These are phyloP conservation scores for Symphodus melops DNA, from an alignment of 2,113 vertebrate species.

Conservation along the genomic window DNA sequence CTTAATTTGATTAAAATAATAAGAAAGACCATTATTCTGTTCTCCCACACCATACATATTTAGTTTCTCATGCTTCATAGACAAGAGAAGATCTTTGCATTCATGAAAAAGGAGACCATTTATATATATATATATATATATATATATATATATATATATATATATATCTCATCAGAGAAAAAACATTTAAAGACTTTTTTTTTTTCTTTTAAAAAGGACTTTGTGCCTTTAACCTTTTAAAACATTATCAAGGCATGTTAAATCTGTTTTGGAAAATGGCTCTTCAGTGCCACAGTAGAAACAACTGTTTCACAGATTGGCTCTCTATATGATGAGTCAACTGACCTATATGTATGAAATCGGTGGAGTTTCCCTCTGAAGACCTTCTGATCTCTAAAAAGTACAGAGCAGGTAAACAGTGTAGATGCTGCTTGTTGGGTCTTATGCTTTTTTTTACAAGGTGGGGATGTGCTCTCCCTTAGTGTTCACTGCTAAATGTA, in stretches of 20 bases:
- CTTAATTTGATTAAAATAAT: not conserved
- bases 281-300: slow-evolving; percentile 11
- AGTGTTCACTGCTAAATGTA: slow-evolving; percentile 49
- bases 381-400: slow-evolving; percentile 15
- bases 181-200: no score
- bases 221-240: not conserved
- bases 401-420: slow-evolving; percentile 22
- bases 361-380: slow-evolving; percentile 30
- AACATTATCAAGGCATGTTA: not conserved
- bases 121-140: no score
- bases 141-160: no score
- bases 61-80: no score
- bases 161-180: no score
- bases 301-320: slow-evolving; percentile 6
- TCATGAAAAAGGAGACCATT: no score
- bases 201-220: no score
- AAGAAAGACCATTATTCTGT: no score
- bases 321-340: slow-evolving; percentile 15
- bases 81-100: no score
- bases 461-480: slow-evolving; percentile 33
- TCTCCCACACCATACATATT: no score
- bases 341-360: slow-evolving; percentile 30
- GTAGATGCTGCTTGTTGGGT: slow-evolving; percentile 1
- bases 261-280: not conserved
- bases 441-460: slow-evolving; percentile 10